Percentiles rank a stretch among this genome's conserved stretches.
phyloP scores from a whole-genome alignment of 2,888 invertebrate species.

The Toxonevra muliebris region DNA sequence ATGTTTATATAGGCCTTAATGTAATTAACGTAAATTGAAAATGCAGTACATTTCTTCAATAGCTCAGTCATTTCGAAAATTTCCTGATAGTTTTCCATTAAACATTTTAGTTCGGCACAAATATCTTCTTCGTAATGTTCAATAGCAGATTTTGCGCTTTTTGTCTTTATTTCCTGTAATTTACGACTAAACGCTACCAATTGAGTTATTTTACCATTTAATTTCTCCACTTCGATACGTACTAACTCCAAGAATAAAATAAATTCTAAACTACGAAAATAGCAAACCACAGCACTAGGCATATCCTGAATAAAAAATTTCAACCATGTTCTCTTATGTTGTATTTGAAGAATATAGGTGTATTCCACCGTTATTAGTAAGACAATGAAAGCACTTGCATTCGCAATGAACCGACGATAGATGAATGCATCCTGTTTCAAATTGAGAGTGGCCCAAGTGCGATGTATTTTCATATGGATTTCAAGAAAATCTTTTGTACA shows the following conservation, averaged over 20 bases:
- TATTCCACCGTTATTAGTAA: constrained; percentile 28
- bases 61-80: constrained; percentile 36
- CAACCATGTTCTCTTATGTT: constrained; percentile 24
- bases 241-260: constrained; percentile 39
- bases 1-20: constrained; percentile 38
- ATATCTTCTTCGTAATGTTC: constrained; percentile 23
- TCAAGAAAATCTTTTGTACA: constrained; percentile 29
- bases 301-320: constrained; percentile 33
- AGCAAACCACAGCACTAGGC: constrained; percentile 37
- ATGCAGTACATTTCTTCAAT: constrained; percentile 30
- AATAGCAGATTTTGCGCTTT: neutral
- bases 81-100: constrained; percentile 35
- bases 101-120: constrained; percentile 28
- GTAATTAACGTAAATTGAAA: constrained; percentile 36
- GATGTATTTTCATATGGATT: constrained; percentile 31
- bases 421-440: constrained; percentile 16
- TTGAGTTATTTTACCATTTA: constrained; percentile 34
- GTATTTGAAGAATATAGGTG: constrained; percentile 27
- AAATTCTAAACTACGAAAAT: constrained; percentile 37
- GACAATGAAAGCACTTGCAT: constrained; percentile 9
- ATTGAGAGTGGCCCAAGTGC: constrained; percentile 23
- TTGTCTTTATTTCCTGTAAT: neutral
- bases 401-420: constrained; percentile 30
- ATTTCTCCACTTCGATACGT: constrained; percentile 34
- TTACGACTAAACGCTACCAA: constrained; percentile 14